Evolutionary conservation across 2,797 vertebrate species (phyloP), one percentile per base, ranked within the genome.

Genomic region (Chelon labrosus): DNA sequence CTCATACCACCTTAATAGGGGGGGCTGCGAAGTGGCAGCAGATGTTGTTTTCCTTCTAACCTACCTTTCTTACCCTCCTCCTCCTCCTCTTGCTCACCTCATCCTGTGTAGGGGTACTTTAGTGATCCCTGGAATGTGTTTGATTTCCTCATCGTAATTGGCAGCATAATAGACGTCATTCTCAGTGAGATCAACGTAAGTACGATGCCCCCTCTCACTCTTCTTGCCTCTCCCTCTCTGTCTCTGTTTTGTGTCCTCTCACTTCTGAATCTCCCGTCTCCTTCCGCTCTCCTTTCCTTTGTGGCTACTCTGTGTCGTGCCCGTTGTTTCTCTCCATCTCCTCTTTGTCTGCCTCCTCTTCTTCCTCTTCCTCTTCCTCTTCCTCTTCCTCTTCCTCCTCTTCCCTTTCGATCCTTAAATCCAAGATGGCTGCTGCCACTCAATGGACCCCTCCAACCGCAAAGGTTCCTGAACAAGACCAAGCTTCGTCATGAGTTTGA

Each of bases 91-190:
- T 95, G 94, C 96, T 96, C 95, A 95, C 92, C 92, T 92, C 95
- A 95, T 97, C 96, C 96, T 95, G 94, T 98, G 94, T 97, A 99
- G 98, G 98, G 98, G 95, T 99, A 99, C 97, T 99, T 99, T 98
- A 99, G 98, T 98, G 98, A 99, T 97, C 98, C 97, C 94, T 99
- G 98, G 98, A 99, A 99, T 98, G 97, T 99, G 95, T 99, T 99
- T 99, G 98, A 99, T 97, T 99, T 99, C 97, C 97, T 99, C 96
- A 99, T 99, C 97, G 98, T 99, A 95, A 99, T 99, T 98, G 98
- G 98, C 96, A 99, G 98, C 97, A 97, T 99, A 95, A 99, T 99
- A 96, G 98, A 99, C 96, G 97, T 99, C 97, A 99, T 99, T 97
- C 98, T 99, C 95, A 99, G 98, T 98, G 98, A 99, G 91, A 99